phyloP scores from a whole-genome alignment of 2,888 invertebrate genomes.

The Exephanes ischioxanthus region DNA sequence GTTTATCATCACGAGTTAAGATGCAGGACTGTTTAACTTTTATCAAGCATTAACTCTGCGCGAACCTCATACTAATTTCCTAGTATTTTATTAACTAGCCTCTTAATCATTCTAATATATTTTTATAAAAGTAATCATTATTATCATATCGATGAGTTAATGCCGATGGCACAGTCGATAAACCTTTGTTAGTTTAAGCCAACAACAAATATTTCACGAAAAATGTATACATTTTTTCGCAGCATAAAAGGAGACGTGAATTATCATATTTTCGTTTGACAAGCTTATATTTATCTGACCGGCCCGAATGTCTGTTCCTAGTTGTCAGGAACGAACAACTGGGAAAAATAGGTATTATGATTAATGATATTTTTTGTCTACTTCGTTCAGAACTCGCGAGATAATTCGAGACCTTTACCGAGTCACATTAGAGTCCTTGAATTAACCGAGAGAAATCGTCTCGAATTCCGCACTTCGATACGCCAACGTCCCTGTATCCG shows the following conservation, averaged over 20 bases:
- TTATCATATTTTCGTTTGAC: too few species aligned
- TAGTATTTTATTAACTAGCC: not conserved
- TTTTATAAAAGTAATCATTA: not conserved
- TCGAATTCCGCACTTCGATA: slow-evolving; percentile 5
- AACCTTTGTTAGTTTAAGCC: too few species aligned
- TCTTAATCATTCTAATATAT: not conserved
- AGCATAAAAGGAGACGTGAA: not conserved
- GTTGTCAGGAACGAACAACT: too few species aligned
- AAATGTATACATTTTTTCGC: not conserved
- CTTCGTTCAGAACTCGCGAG: not conserved
- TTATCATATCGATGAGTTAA: too few species aligned
- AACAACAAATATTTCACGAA: not conserved
- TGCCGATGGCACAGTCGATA: too few species aligned
- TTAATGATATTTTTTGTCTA: too few species aligned
- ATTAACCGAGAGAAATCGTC: slow-evolving; percentile 27
- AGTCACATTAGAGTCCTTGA: slow-evolving; percentile 11
- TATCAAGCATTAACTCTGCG: not conserved
- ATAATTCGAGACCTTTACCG: not conserved
- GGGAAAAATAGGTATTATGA: too few species aligned
- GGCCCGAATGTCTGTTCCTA: too few species aligned
- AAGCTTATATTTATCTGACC: not conserved
- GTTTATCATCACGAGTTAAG: not conserved
- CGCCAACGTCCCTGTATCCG: not conserved
- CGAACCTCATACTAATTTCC: not conserved
- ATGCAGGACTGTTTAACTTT: not conserved